phyloP scores from a whole-genome alignment of 2,113 vertebrate species.

The Hypanus sabinus region DNA sequence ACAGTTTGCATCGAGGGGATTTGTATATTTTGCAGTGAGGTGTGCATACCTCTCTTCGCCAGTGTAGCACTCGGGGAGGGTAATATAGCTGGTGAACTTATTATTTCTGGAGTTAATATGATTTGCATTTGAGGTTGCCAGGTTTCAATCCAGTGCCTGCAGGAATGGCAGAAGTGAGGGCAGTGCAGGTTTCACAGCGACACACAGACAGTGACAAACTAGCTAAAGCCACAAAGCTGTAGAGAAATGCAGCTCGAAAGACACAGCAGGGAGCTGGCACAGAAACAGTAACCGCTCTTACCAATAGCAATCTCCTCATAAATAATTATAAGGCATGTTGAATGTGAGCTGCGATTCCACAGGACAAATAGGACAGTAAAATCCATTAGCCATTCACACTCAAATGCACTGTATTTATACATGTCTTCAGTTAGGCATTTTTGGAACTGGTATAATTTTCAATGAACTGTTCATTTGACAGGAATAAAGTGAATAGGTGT shows the following conservation, averaged over 20 bases:
- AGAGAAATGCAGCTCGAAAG: not conserved
- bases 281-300: slow-evolving; percentile 10
- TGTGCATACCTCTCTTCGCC: not conserved
- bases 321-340: slow-evolving; percentile 24
- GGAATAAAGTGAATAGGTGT: not conserved
- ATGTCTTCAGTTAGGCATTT: not conserved
- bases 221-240: not conserved
- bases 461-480: not conserved
- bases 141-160: not conserved
- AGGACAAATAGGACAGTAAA: not conserved
- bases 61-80: not conserved
- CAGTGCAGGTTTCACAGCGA: not conserved
- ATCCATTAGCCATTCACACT: slow-evolving; percentile 3
- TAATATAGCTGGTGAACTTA: not conserved
- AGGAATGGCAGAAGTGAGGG: slow-evolving; percentile 14
- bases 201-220: slow-evolving; percentile 16
- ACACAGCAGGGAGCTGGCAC: slow-evolving; percentile 26
- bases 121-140: not conserved
- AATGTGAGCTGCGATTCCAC: not conserved
- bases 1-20: not conserved
- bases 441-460: not conserved
- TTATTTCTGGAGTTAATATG: not conserved
- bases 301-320: slow-evolving; percentile 28
- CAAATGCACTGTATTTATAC: not conserved
- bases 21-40: not conserved